Base-by-base conservation (phyloP, 2,113 vertebrate genomes). In the Gymnarchus niloticus region DNA sequence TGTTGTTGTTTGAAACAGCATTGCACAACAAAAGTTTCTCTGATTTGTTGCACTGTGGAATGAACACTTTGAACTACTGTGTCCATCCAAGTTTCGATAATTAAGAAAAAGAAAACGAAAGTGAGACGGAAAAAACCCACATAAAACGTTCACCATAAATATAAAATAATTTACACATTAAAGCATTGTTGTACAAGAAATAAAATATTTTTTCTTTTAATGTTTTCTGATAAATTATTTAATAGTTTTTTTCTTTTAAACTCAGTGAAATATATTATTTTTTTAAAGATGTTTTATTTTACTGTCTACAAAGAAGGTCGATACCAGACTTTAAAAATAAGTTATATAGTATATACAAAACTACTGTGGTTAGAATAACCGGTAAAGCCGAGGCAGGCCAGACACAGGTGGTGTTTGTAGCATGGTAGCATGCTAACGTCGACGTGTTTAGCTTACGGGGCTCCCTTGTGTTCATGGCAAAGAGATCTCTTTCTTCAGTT, bases 271-370 rank as follows among this genome's bases (percentile, higher is more conserved):
- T 95, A 95, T 93, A 95, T 93, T 85, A 85, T 69, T 92, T 88
- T 69, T 84, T 89, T 91, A 59, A 85, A 92, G 91, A 91, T 92
- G 90, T 90, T 91, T 90, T 93, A 91, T 93, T 88, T 85, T 92
- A 91, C 83, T 86, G 86, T 89, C 91, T 93, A 92, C 90, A 94
- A 94, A 94, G 92, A 93, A 93, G 85, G 91, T 89, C 90, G 87
- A 59, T 86, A 94, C 93, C 92, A 92, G 73, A 94, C 93, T 93
- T 93, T 88, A 94, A 94, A 94, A 94, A 94, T 94, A 93, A 94
- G 93, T 92, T 94, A 92, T 94, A 93, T 93, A 90, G 89, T 95
- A 94, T 94, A 91, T 94, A 95, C 93, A 94, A 87, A 88, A 89
- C 88, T 91, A 88, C 89, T 85, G 91, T 89, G 92, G 91, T 91